phyloP scores from a whole-genome alignment of 1,140 invertebrate species.

The Micrasema longulum region DNA sequence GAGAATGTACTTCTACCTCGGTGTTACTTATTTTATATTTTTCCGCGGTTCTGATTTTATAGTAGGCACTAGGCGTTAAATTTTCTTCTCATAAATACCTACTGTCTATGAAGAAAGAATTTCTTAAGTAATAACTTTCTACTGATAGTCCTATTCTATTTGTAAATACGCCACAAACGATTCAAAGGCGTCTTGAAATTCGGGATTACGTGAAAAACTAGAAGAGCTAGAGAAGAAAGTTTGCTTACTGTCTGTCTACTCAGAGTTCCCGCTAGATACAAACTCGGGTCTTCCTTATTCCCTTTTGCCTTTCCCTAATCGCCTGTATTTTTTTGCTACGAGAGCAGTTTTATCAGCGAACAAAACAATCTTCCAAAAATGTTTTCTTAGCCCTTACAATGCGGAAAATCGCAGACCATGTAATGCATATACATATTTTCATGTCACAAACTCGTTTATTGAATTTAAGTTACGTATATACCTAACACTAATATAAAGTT shows the following conservation, averaged over 20 bases:
- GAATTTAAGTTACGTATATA: too few relatives aligned
- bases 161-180: slow-evolving; percentile 32
- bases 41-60: too few relatives aligned
- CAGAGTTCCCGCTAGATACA: slow-evolving; percentile 30
- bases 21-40: too few relatives aligned
- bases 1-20: too few relatives aligned
- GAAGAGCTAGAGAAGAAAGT: slow-evolving; percentile 35
- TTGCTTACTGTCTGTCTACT: slow-evolving; percentile 35
- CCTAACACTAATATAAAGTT: too few relatives aligned
- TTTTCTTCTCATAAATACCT: slow-evolving; percentile 39
- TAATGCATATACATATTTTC: too few relatives aligned
- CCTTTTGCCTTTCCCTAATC: slow-evolving; percentile 13
- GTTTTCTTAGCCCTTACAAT: not conserved
- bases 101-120: slow-evolving; percentile 36
- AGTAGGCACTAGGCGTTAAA: too few relatives aligned
- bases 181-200: slow-evolving; percentile 46
- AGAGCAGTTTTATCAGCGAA: slow-evolving; percentile 28
- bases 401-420: too few relatives aligned
- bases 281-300: slow-evolving; percentile 32
- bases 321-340: slow-evolving; percentile 26
- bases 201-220: slow-evolving; percentile 12
- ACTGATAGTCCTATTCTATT: slow-evolving; percentile 33
- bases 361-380: slow-evolving; percentile 11
- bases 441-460: too few relatives aligned
- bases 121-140: slow-evolving; percentile 42